A percentile compares a stretch with the other conserved stretches of the same genome.
phyloP scores from a whole-genome alignment of 1,140 invertebrate species.

The Aphis gossypii region DNA sequence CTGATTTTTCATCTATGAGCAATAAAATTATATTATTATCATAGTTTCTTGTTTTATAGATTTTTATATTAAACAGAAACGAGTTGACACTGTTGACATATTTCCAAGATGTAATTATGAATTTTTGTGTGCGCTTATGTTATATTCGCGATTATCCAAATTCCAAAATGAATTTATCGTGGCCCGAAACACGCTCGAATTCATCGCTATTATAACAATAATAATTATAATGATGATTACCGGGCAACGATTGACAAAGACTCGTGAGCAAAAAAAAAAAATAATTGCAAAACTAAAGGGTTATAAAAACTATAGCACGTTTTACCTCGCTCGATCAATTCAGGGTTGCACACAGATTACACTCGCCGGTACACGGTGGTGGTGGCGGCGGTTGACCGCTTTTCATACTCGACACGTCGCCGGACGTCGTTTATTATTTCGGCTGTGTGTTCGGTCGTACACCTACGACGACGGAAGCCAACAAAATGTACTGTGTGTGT shows the following conservation, averaged over 20 bases:
- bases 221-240: background rate
- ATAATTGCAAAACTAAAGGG: background rate
- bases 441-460: background rate
- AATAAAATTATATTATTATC: background rate
- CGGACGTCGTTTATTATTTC: conserved; percentile 40
- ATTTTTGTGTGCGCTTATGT: background rate
- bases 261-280: background rate
- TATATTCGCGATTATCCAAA: background rate
- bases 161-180: background rate
- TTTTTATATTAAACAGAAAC: background rate
- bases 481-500: background rate
- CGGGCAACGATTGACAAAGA: background rate
- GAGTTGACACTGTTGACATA: background rate
- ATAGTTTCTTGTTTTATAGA: too few relatives aligned
- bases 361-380: background rate
- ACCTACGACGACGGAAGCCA: background rate
- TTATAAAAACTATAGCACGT: background rate
- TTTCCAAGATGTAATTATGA: background rate
- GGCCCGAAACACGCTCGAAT: background rate
- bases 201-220: background rate
- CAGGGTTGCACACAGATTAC: background rate
- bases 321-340: background rate
- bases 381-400: background rate
- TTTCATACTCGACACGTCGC: conserved; percentile 23
- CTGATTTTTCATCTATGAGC: background rate